Conservation (phyloP, 1,140 invertebrate species). For the Gryon sp. region DNA sequence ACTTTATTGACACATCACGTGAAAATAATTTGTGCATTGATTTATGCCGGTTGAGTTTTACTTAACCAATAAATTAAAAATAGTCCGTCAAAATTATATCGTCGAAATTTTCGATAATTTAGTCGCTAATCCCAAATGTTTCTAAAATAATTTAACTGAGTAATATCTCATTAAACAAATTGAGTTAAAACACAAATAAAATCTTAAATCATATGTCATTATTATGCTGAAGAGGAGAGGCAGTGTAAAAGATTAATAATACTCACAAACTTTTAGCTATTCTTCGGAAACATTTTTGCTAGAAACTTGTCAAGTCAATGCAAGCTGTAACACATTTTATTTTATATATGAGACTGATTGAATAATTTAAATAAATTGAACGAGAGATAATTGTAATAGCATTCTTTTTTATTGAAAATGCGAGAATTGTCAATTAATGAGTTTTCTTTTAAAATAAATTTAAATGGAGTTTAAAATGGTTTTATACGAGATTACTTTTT, state of each 20-base stretch:
- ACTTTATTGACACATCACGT: conserved; percentile 34
- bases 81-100: conserved; percentile 47
- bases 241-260: conserved; percentile 13
- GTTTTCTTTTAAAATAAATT: too few species aligned
- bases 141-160: conserved; percentile 53
- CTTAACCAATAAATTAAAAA: conserved; percentile 53
- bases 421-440: too few species aligned
- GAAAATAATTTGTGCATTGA: conserved; percentile 49
- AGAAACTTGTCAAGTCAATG: too few species aligned
- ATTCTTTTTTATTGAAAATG: too few species aligned
- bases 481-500: too few species aligned
- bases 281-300: too few species aligned
- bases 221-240: conserved; percentile 1
- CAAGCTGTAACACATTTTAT: too few species aligned
- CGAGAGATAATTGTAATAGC: too few species aligned
- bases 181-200: conserved; percentile 46
- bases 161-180: conserved; percentile 49
- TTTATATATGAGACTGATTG: too few species aligned
- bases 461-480: too few species aligned
- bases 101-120: conserved; percentile 34
- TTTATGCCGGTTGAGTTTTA: conserved; percentile 36
- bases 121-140: conserved; percentile 33
- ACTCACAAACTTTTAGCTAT: too few species aligned
- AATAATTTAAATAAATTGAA: too few species aligned
- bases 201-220: conserved; percentile 17